Base-by-base conservation (phyloP, 2,797 vertebrate genomes). In the Poeciliopsis infans region DNA sequence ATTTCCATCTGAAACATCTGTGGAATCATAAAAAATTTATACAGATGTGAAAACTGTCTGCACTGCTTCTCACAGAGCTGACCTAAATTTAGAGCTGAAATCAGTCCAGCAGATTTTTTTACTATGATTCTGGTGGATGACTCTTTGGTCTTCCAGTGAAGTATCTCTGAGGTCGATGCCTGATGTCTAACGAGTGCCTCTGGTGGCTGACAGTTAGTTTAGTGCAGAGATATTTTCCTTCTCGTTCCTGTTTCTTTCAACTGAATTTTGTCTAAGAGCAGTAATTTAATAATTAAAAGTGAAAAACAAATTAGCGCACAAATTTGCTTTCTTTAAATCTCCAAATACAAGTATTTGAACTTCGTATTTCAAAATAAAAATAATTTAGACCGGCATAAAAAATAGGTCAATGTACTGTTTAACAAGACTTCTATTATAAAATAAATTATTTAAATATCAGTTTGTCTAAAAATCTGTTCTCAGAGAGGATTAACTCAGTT, bases 11-110 rank as follows among this genome's bases (percentile, higher is more conserved):
- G 45, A 66, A 79, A 80, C 87, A 88, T 87, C 81, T 87, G 76
- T 41, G 47, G 41, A 86, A 71, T 82, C 72, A 89, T 89, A 68
- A 73, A 86, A 71, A 77, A 36, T 73, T 57, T 0, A 88, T 83
- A 66, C 46, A 31, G 33, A 78, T 46, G 49, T 77, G 41, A 73
- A 73, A 78, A 41, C 12, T 47, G 15, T 76, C 36, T 57, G 49
- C 41, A n/a, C 23, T 12, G 49, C 72, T 79, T 70, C 64, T 78
- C 15, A 71, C 59, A 28, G 46, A 57, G 41, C 23, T 76, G 79
- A 77, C 45, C 57, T 66, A 82, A 15, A 80, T 81, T 23, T n/a
- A 45, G 4, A 39, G 66, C 64, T 59, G 66, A 80, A 49, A 71
- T 36, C 46, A 59, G 23, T 6, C 25, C 25, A 45, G 31, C 59